Percentiles rank a stretch among this genome's conserved stretches.
Evolutionary conservation across 2,113 vertebrate genomes (phyloP).

Genomic region (Gadus chalcogrammus): DNA sequence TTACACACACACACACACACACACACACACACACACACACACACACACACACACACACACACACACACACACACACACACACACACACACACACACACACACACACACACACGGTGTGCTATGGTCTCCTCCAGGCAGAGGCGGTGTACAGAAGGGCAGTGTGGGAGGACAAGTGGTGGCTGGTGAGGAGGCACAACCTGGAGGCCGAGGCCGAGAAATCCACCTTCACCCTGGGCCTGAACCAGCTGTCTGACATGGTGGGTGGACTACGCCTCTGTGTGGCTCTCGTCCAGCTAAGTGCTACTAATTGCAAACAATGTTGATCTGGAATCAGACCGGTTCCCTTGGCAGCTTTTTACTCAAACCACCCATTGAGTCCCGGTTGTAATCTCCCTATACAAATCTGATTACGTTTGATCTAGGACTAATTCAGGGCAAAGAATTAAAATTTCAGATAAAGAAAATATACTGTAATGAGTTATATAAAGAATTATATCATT

Average conservation of each 20-base stretch:
- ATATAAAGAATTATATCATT: too few species aligned
- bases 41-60: too few species aligned
- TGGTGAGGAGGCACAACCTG: slow-evolving; percentile 77
- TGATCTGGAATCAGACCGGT: slow-evolving; percentile 38
- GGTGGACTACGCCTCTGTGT: too few species aligned
- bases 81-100: too few species aligned
- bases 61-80: too few species aligned
- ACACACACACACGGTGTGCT: background rate
- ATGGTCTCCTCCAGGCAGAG: slow-evolving; percentile 65
- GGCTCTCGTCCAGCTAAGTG: too few species aligned
- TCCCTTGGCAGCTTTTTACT: slow-evolving; percentile 17
- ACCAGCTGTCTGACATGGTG: slow-evolving; percentile 83
- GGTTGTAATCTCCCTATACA: slow-evolving; percentile 40
- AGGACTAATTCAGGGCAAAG: too few species aligned
- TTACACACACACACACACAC: too few species aligned
- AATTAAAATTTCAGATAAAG: too few species aligned
- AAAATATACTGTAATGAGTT: background rate
- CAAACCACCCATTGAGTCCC: slow-evolving; percentile 30
- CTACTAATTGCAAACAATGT: background rate
- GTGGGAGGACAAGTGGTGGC: slow-evolving; percentile 79
- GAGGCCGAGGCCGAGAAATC: slow-evolving; percentile 75
- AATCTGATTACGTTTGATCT: slow-evolving; percentile 39
- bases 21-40: too few species aligned
- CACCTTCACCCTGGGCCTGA: slow-evolving; percentile 78
- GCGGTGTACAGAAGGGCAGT: slow-evolving; percentile 60